Percentiles rank a stretch among this genome's conserved stretches.
phyloP scores from a whole-genome alignment of 1,140 invertebrate genomes.

The Eubasilissa regina region DNA sequence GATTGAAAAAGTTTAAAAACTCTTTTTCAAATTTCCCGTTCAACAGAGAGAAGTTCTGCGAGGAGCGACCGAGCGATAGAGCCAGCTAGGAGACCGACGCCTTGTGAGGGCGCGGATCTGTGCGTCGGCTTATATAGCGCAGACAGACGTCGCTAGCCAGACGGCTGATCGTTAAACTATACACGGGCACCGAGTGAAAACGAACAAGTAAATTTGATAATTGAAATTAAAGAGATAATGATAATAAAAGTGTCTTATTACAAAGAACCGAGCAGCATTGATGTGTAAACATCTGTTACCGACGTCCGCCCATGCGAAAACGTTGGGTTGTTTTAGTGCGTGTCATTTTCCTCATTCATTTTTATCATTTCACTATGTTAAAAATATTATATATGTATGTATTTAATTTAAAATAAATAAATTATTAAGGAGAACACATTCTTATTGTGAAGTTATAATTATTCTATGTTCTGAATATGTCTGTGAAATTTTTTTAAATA shows the following conservation, averaged over 20 bases:
- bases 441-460: no score
- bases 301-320: slow-evolving; percentile 14
- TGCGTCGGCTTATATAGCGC: slow-evolving; percentile 22
- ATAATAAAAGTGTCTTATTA: not conserved
- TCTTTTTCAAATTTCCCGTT: not conserved
- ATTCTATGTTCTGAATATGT: no score
- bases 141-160: not conserved
- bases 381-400: no score
- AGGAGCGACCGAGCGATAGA: slow-evolving; percentile 29
- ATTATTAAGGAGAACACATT: no score
- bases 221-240: not conserved
- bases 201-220: not conserved
- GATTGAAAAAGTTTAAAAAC: not conserved
- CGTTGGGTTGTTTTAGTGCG: not conserved
- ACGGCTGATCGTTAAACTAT: not conserved
- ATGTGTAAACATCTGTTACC: not conserved
- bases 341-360: no score
- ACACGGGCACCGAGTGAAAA: not conserved
- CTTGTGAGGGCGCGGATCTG: not conserved
- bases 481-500: no score
- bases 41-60: not conserved
- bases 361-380: no score
- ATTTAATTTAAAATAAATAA: no score
- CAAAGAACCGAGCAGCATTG: not conserved
- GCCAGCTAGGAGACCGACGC: slow-evolving; percentile 42